Base-by-base conservation (phyloP, 1,140 invertebrate genomes). In the Drosophila orena region DNA sequence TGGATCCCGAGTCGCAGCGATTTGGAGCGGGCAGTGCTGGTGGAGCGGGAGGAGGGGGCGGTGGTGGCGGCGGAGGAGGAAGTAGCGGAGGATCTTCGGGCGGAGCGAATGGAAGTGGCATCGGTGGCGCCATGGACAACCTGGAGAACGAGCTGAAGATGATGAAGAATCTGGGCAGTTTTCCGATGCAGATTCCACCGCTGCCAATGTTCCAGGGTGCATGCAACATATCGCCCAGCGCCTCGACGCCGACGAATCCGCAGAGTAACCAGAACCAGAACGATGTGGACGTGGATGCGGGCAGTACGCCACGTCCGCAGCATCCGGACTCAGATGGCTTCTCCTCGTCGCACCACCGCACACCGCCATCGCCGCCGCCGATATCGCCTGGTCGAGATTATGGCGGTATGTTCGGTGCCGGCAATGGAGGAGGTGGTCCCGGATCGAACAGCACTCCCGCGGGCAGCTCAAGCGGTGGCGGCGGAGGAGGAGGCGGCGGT, bases 161-260 rank as follows among this genome's bases (percentile, higher is more conserved):
- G 83, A 92, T 92, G 91, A 92, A 92, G 60, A 92, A 90, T 20
- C 60, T 92, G 54, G 81, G 86, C 54, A 92, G 81, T 40, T 92
- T 92, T 47, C 91, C 92, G 2, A 92, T 92, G 91, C 92, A 92
- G 58, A 91, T 92, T 42, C 91, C 91, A 15, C 81, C 91, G 46
- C 57, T 92, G 72, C 91, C 92, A 8, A 92, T 92, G 83, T 92
- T 92, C 59, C 85, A 83, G 44, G 81, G 81, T 4, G 77, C 91
- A 0, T 92, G 91, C 71, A 91, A 92, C 47, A 92, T 92, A 44
- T 92, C 91, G 66, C 91, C 91, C 3, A 88, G 52, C 40, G 79
- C 84, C 38, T 88, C 88, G 5, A 92, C 91, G 40, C 91, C 91
- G 8, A 92, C 86, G 10, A 91, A 92, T 77, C 79, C 91, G 46